phyloP scores from a whole-genome alignment of 2,797 vertebrate species.

The Mus spretus region DNA sequence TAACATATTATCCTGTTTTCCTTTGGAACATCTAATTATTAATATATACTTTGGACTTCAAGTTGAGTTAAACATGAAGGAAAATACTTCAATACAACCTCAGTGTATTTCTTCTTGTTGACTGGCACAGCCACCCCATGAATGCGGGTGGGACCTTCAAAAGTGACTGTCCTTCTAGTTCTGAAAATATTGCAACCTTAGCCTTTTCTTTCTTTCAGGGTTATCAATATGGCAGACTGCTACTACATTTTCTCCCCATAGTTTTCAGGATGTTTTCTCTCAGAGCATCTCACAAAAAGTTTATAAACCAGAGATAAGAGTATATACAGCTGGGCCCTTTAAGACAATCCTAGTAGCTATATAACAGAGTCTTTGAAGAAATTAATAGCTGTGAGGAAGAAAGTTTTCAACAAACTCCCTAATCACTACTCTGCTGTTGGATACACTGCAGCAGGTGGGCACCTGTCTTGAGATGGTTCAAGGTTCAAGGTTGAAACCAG shows the following conservation, averaged over 20 bases:
- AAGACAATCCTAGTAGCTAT: slow-evolving; percentile 43
- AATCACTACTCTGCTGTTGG: slow-evolving; percentile 62
- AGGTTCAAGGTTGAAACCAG: slow-evolving; percentile 38
- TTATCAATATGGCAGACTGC: not conserved
- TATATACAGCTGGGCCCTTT: not conserved
- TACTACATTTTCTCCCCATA: not conserved
- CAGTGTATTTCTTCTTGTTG: not conserved
- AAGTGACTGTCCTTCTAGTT: not conserved
- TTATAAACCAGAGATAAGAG: not conserved
- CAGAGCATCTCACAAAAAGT: slow-evolving; percentile 30
- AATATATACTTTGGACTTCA: not conserved
- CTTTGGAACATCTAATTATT: not conserved
- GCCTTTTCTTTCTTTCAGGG: slow-evolving; percentile 21
- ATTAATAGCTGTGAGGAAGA: slow-evolving; percentile 76
- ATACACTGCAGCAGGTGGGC: slow-evolving; percentile 44
- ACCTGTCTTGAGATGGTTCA: slow-evolving; percentile 49
- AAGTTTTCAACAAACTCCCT: slow-evolving; percentile 64
- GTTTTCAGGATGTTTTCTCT: slow-evolving; percentile 20
- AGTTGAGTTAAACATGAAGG: slow-evolving; percentile 28
- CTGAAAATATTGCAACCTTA: not conserved
- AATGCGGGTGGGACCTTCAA: not conserved
- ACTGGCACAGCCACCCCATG: not conserved
- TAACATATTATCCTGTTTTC: not conserved
- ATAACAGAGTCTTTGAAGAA: slow-evolving; percentile 68
- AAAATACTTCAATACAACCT: not conserved